Base-by-base conservation (phyloP, 2,113 vertebrate genomes). In the Mastomys coucha region DNA sequence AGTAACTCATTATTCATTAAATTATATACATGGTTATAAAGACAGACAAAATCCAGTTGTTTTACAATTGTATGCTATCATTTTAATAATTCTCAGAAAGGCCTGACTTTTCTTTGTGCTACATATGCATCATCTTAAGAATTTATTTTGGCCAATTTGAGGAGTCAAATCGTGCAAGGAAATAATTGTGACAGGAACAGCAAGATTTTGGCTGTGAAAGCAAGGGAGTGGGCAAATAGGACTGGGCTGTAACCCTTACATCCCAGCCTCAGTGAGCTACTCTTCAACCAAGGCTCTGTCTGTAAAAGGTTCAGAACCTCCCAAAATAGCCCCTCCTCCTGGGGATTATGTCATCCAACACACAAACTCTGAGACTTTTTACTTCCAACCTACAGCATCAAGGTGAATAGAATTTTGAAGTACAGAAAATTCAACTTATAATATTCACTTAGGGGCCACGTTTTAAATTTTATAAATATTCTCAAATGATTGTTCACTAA, bases 1-100 rank as follows among this genome's bases (percentile, higher is more conserved):
- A 94, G 58, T 85, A 70, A 20, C 24, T 90, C 13, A 81, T 82
- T 72, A 89, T 84, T 86, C 26, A 90, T 84, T 67, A 87, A 77
- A 72, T 94, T 80, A 6, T 6, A 16, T 88, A 22, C 22, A 78
- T 78, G 31, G 67, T 92, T 49, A 58, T 76, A n/a, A n/a, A 76
- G 76, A 2, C n/a, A 14, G 14, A 78, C 12, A 19, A 84, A 13
- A 36, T 6, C 7, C 20, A 58, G 2, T 72, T 90, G 67, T 94
- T 94, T 39, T 2, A 11, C 17, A 65, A 60, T 88, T 95, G 17
- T 78, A n/a, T 73, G 73, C 36, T 36, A 3, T n/a, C 28, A 75
- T 53, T 94, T 89, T 56, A 36, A 90, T 51, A 51, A 45, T 36
- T 72, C 69, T 51, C 63, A 91, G 51, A 88, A 90, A 24, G 56